Conservation (phyloP, 1,140 invertebrate genomes). For the Chelonus insularis region DNA sequence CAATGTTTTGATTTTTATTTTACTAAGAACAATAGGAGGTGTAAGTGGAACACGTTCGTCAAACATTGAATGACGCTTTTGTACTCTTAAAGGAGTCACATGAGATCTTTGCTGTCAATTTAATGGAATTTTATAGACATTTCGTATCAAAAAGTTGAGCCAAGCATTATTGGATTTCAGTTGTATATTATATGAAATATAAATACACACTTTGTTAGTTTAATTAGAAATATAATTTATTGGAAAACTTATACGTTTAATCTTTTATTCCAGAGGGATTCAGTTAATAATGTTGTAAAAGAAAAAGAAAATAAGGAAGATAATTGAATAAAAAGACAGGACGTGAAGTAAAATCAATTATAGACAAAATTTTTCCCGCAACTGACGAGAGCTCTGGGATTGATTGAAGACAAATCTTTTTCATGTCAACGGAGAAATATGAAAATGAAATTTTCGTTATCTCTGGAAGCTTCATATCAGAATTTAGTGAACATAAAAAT, state of each 20-base stretch:
- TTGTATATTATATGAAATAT: neutral
- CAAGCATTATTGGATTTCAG: neutral
- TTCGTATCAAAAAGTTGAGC: neutral
- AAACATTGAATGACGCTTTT: neutral
- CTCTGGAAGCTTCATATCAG: neutral
- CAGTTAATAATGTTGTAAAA: too few species aligned
- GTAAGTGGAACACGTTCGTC: neutral
- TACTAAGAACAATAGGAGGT: neutral
- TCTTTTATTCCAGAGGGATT: too few species aligned
- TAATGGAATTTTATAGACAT: neutral
- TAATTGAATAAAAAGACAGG: neutral
- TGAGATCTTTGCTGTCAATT: neutral
- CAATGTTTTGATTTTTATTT: constrained; percentile 13
- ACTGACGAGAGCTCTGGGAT: neutral
- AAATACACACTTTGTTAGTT: too few species aligned
- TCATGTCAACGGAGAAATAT: neutral
- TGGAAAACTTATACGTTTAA: too few species aligned
- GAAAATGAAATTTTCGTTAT: neutral
- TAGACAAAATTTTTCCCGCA: neutral
- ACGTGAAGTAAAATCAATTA: neutral
- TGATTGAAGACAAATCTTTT: neutral
- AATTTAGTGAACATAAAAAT: neutral
- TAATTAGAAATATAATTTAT: too few species aligned
- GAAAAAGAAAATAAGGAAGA: neutral
- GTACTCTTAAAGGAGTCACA: neutral